These are phyloP conservation scores for Astreopora myriophthalma DNA, from an alignment of 64 coral and sea anemone genomes.

Conservation along the genomic window DNA sequence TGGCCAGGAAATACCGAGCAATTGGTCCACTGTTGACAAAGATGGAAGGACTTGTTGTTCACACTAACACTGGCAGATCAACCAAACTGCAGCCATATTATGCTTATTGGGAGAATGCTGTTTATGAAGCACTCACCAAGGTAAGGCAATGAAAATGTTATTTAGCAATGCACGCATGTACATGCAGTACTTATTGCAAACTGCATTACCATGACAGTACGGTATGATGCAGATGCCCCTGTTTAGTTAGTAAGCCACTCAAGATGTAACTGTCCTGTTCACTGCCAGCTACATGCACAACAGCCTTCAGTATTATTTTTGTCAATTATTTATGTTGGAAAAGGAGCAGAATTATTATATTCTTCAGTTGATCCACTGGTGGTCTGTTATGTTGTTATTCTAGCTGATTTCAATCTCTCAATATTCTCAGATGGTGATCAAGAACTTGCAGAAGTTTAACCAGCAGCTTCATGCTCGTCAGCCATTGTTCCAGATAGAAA, in stretches of 20 bases:
- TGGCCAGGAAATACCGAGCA: slow-evolving; percentile 92
- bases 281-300: too few relatives aligned
- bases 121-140: slow-evolving; percentile 92
- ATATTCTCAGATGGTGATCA: slow-evolving; percentile 87
- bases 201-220: too few relatives aligned
- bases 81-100: slow-evolving; percentile 96
- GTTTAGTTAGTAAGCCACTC: too few relatives aligned
- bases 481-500: slow-evolving; percentile 93
- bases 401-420: background rate
- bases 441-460: slow-evolving; percentile 89
- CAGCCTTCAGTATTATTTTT: too few relatives aligned
- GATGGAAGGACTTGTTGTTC: slow-evolving; percentile 99
- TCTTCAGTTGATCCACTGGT: too few relatives aligned
- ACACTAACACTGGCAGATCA: slow-evolving; percentile 92
- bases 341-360: too few relatives aligned
- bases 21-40: slow-evolving; percentile 96
- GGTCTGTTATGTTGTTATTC: background rate
- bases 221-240: too few relatives aligned
- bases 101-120: slow-evolving; percentile 88
- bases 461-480: slow-evolving; percentile 77
- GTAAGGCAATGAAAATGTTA: slow-evolving; percentile 25
- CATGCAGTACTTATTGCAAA: too few relatives aligned
- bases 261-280: too few relatives aligned
- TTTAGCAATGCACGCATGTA: too few relatives aligned
- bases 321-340: background rate